These are phyloP conservation scores for Suncus etruscus DNA, from an alignment of 2,113 vertebrate species.

Conservation along the genomic window DNA sequence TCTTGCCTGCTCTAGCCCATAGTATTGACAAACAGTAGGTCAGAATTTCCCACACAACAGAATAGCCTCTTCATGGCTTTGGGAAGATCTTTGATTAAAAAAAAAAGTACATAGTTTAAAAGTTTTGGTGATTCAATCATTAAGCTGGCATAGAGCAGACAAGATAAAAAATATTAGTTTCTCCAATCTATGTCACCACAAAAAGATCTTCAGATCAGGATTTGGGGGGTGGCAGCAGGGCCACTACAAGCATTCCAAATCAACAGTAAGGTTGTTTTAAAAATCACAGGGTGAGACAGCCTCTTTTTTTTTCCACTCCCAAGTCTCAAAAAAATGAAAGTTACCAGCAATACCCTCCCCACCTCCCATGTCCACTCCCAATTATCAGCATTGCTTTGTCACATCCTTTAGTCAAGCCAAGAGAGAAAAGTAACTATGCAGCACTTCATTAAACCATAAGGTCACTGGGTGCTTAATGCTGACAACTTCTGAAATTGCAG, in stretches of 20 bases:
- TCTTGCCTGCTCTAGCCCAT: background rate
- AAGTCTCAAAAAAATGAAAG: background rate
- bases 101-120: background rate
- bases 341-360: background rate
- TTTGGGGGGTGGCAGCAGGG: no score
- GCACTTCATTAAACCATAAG: slow-evolving; percentile 27
- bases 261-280: background rate
- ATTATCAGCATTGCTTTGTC: background rate
- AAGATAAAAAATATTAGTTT: background rate
- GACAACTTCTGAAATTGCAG: slow-evolving; percentile 25
- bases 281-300: background rate
- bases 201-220: background rate
- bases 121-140: slow-evolving; percentile 36
- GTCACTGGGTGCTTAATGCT: background rate
- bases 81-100: background rate
- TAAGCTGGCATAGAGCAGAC: background rate
- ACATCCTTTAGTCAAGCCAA: background rate
- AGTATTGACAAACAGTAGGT: background rate
- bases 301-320: background rate
- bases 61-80: slow-evolving; percentile 3
- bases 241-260: background rate
- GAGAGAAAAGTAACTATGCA: background rate
- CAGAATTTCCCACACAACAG: background rate
- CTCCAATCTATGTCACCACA: background rate
- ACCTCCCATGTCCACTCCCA: rapidly evolving